Percentiles rank a stretch among this genome's conserved stretches.
phyloP scores from a whole-genome alignment of 2,113 vertebrate species.

The Delphinus delphis region DNA sequence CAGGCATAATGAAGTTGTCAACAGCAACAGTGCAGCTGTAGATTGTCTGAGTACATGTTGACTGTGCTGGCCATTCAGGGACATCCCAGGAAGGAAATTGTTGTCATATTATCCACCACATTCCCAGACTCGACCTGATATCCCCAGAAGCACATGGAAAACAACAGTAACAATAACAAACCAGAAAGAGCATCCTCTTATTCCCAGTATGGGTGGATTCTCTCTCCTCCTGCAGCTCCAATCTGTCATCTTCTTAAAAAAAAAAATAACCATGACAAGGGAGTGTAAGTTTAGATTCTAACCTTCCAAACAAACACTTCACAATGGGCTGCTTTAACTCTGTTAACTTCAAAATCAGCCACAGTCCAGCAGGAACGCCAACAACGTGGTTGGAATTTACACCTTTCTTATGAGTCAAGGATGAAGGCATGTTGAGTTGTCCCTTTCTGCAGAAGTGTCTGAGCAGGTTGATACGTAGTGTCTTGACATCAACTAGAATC shows the following conservation, averaged over 20 bases:
- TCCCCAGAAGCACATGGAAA: neutral
- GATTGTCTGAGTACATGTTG: neutral
- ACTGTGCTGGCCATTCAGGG: slow-evolving; percentile 19
- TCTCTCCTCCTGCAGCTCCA: neutral
- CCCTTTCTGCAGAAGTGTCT: neutral
- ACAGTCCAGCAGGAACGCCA: neutral
- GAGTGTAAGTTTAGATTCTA: slow-evolving; percentile 2
- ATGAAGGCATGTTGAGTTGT: neutral
- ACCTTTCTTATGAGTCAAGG: slow-evolving; percentile 22
- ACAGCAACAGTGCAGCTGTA: slow-evolving; percentile 37
- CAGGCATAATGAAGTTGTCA: slow-evolving; percentile 76
- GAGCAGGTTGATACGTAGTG: neutral
- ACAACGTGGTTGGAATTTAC: neutral
- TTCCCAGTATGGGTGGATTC: neutral
- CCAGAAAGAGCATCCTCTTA: neutral
- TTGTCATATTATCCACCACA: neutral
- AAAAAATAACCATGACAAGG: slow-evolving; percentile 26
- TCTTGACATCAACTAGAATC: neutral
- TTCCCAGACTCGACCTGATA: neutral
- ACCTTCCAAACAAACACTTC: slow-evolving; percentile 20
- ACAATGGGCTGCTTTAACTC: neutral
- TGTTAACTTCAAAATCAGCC: slow-evolving; percentile 46
- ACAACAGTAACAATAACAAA: neutral
- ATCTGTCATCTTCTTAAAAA: slow-evolving; percentile 37
- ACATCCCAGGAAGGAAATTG: slow-evolving; percentile 27